Percentiles rank a stretch among this genome's conserved stretches.
These are phyloP conservation scores for Bedellia somnulentella DNA, from an alignment of 2,888 invertebrate species.

Conservation along the genomic window DNA sequence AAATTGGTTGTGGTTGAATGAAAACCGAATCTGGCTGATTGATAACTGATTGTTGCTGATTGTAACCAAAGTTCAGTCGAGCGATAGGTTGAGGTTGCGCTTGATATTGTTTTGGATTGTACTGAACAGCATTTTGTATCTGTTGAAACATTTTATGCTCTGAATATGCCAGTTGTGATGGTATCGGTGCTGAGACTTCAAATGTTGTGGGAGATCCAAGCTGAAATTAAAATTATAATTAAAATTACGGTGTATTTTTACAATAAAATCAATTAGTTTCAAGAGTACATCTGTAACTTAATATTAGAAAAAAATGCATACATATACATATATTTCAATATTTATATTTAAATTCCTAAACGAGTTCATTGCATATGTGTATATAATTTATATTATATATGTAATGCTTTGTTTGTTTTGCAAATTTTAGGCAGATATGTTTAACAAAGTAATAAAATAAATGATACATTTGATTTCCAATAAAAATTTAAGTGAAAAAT, in stretches of 20 bases:
- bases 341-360: background rate
- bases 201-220: constrained; percentile 26
- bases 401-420: no score
- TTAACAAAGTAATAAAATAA: no score
- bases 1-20: background rate
- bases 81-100: constrained; percentile 1
- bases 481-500: no score
- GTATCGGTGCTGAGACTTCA: constrained; percentile 32
- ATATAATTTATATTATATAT: no score
- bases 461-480: no score
- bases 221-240: constrained; percentile 23
- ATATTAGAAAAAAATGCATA: background rate
- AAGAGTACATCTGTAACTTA: no score
- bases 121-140: constrained; percentile 1
- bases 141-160: constrained; percentile 26
- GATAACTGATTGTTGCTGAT: background rate
- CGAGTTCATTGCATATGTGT: constrained; percentile 9
- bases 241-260: no score
- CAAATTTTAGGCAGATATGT: no score
- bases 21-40: background rate
- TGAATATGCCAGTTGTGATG: constrained; percentile 33
- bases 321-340: background rate
- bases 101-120: constrained; percentile 4
- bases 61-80: background rate
- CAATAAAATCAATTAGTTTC: no score